A percentile compares a stretch with the other conserved stretches of the same genome.
phyloP scores from a whole-genome alignment of 1,140 invertebrate species.

The Achroia grisella region DNA sequence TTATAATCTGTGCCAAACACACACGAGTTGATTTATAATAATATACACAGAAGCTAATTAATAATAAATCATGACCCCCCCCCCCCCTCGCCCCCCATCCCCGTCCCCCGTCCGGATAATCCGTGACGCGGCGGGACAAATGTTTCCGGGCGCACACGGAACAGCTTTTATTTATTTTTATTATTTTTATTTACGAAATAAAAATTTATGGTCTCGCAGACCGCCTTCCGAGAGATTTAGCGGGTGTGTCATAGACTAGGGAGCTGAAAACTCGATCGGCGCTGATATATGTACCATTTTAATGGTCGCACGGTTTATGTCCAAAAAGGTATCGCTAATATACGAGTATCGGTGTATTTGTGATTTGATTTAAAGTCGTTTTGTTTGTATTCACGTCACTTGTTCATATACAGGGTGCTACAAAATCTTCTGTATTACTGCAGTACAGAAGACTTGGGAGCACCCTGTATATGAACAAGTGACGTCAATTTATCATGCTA shows the following conservation, averaged over 20 bases:
- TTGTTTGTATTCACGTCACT: too few species aligned
- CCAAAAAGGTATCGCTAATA: constrained; percentile 30
- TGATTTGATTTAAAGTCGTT: constrained; percentile 3
- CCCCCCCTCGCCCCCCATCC: constrained; percentile 17
- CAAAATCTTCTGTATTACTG: too few species aligned
- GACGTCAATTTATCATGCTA: too few species aligned
- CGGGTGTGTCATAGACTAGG: constrained; percentile 54
- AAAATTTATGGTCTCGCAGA: constrained; percentile 51
- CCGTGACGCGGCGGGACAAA: constrained; percentile 50
- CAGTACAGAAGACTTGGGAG: too few species aligned
- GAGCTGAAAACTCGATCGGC: constrained; percentile 41
- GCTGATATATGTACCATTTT: constrained; percentile 50
- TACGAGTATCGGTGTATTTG: constrained; percentile 23
- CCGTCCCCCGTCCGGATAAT: constrained; percentile 38
- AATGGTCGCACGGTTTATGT: constrained; percentile 36
- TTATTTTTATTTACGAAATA: constrained; percentile 65
- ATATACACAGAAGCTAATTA: constrained; percentile 37
- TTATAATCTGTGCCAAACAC: too few species aligned
- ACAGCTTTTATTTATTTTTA: constrained; percentile 53
- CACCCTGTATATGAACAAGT: too few species aligned
- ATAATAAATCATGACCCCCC: constrained; percentile 51
- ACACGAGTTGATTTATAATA: too few species aligned
- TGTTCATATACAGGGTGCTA: too few species aligned
- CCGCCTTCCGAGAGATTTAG: constrained; percentile 64
- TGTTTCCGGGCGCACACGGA: constrained; percentile 39